These are phyloP conservation scores for Gnatocerus cornutus DNA, from an alignment of 2,888 invertebrate species.

Conservation along the genomic window DNA sequence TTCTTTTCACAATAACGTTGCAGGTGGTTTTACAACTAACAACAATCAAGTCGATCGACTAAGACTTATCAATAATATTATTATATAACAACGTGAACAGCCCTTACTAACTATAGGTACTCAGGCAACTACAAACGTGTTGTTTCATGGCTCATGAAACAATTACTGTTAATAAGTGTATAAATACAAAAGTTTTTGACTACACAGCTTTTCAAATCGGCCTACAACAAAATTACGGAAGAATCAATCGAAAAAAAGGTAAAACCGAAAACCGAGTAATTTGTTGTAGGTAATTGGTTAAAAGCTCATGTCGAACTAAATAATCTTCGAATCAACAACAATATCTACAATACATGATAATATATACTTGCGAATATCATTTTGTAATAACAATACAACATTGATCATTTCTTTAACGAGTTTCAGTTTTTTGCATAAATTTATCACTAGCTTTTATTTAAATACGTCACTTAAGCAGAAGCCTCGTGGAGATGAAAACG, in stretches of 20 bases:
- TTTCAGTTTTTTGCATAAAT: slow-evolving; percentile 66
- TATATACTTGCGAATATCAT: slow-evolving; percentile 71
- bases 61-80: slow-evolving; percentile 63
- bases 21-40: slow-evolving; percentile 70
- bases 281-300: slow-evolving; percentile 45
- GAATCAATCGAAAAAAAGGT: slow-evolving; percentile 23
- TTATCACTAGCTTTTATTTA: slow-evolving; percentile 68
- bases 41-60: slow-evolving; percentile 69
- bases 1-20: slow-evolving; percentile 70
- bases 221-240: slow-evolving; percentile 43
- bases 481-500: slow-evolving; percentile 50
- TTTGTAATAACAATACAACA: slow-evolving; percentile 78
- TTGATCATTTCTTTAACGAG: slow-evolving; percentile 78
- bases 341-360: slow-evolving; percentile 70
- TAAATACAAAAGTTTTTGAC: slow-evolving; percentile 52
- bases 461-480: slow-evolving; percentile 66
- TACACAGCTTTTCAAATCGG: slow-evolving; percentile 41
- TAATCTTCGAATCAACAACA: slow-evolving; percentile 67
- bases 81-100: slow-evolving; percentile 73
- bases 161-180: slow-evolving; percentile 67
- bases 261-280: slow-evolving; percentile 34
- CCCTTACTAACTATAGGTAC: slow-evolving; percentile 72
- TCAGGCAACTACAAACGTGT: slow-evolving; percentile 71
- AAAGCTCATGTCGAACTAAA: slow-evolving; percentile 46
- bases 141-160: slow-evolving; percentile 69